Conservation (phyloP, 1,140 invertebrate species). For the Periplaneta americana region DNA sequence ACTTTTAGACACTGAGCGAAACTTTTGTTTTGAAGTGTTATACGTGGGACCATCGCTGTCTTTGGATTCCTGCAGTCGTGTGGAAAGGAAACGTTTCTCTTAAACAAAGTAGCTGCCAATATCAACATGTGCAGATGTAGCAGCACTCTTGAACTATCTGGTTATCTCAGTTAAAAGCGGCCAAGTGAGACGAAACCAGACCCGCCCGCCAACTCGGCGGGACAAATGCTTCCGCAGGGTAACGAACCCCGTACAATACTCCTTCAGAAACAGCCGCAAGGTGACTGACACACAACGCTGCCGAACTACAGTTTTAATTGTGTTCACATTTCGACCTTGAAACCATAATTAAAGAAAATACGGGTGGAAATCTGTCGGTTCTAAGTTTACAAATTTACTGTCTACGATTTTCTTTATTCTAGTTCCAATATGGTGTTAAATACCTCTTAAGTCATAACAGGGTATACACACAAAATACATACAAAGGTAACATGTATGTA, state of each 20-base stretch:
- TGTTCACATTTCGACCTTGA: background rate
- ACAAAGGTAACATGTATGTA: too few relatives aligned
- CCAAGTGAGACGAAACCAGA: background rate
- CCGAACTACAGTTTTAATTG: background rate
- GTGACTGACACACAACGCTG: background rate
- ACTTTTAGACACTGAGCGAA: too few relatives aligned
- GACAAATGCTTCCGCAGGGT: background rate
- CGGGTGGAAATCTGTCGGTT: too few relatives aligned
- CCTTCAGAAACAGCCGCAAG: background rate
- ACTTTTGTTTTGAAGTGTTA: too few relatives aligned
- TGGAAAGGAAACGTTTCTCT: background rate
- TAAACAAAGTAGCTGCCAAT: background rate
- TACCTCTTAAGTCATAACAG: too few relatives aligned
- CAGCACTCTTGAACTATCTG: background rate
- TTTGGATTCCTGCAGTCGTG: too few relatives aligned
- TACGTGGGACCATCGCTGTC: too few relatives aligned
- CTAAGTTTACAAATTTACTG: too few relatives aligned
- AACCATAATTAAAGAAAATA: too few relatives aligned
- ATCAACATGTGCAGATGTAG: background rate
- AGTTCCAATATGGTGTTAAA: too few relatives aligned
- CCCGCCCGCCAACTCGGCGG: background rate
- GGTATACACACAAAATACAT: too few relatives aligned
- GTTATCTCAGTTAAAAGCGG: background rate
- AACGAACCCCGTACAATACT: background rate
- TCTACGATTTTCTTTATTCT: too few relatives aligned